A percentile compares a stretch with the other conserved stretches of the same genome.
Evolutionary conservation across 2,888 invertebrate species (phyloP).

Genomic region (Parasteatoda lunata): DNA sequence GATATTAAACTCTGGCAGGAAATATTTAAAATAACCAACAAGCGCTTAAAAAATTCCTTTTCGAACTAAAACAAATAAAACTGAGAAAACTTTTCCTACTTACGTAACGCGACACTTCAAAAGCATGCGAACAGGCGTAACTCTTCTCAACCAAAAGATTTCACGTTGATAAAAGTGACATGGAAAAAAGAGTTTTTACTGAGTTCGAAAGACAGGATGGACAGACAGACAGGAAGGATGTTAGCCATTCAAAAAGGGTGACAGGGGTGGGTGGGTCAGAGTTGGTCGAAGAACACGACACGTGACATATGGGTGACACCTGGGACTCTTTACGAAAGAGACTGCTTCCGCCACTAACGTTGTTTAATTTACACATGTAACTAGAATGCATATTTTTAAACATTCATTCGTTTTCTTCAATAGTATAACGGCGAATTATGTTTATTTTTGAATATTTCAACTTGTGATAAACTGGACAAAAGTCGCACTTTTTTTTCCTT

Average conservation of each 20-base stretch:
- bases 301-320: constrained; percentile 60
- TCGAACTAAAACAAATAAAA: neutral
- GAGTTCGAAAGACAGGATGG: constrained; percentile 10
- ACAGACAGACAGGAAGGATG: constrained; percentile 25
- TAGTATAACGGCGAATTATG: neutral
- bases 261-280: neutral
- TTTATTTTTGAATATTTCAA: neutral
- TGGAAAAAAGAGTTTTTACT: neutral
- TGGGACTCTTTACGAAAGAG: neutral
- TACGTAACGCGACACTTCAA: constrained; percentile 31
- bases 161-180: constrained; percentile 5
- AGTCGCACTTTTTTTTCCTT: neutral
- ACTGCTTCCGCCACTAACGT: neutral
- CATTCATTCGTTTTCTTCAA: neutral
- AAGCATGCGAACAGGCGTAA: constrained; percentile 18
- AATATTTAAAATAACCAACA: too few relatives aligned
- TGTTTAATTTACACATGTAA: too few relatives aligned
- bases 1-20: too few relatives aligned
- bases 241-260: constrained; percentile 17
- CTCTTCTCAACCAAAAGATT: neutral
- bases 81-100: neutral
- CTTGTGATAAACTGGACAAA: too few relatives aligned
- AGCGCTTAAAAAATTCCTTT: too few relatives aligned
- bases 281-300: neutral
- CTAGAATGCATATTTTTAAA: neutral